Conservation (phyloP, 2,113 vertebrate species). For the Sphaerodactylus townsendi region DNA sequence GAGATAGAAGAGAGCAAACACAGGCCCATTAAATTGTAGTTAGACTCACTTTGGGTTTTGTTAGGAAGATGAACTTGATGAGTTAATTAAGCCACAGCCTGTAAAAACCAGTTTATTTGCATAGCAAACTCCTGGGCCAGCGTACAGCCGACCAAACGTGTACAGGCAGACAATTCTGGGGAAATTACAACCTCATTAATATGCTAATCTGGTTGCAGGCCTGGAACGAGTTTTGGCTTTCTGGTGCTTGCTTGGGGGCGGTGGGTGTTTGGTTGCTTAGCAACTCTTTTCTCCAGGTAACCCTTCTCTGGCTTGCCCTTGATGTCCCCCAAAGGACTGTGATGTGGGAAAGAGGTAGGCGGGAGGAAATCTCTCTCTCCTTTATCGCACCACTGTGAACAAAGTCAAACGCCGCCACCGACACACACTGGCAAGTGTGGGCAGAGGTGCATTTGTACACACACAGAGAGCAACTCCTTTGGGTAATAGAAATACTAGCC, state of each 20-base stretch:
- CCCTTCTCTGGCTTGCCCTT: slow-evolving; percentile 82
- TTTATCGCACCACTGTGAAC: slow-evolving; percentile 64
- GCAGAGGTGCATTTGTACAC: not conserved
- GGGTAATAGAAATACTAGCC: not conserved
- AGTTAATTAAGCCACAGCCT: slow-evolving; percentile 88
- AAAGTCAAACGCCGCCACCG: slow-evolving; percentile 44
- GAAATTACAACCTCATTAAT: slow-evolving; percentile 90
- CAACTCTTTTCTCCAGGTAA: slow-evolving; percentile 85
- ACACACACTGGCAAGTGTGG: slow-evolving; percentile 22
- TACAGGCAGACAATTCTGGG: slow-evolving; percentile 80
- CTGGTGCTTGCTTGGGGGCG: slow-evolving; percentile 76
- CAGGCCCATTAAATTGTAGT: slow-evolving; percentile 84
- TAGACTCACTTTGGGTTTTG: slow-evolving; percentile 81
- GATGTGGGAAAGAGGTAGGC: slow-evolving; percentile 62
- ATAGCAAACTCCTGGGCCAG: slow-evolving; percentile 87
- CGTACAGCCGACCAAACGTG: slow-evolving; percentile 77
- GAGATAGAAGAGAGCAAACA: slow-evolving; percentile 75
- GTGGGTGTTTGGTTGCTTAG: slow-evolving; percentile 76
- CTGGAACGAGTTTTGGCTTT: slow-evolving; percentile 85
- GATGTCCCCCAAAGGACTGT: slow-evolving; percentile 77
- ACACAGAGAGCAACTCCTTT: not conserved
- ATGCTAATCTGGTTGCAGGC: slow-evolving; percentile 88
- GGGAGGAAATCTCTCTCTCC: slow-evolving; percentile 17
- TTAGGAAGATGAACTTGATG: slow-evolving; percentile 87
- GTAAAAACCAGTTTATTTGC: slow-evolving; percentile 88